A percentile compares a stretch with the other conserved stretches of the same genome.
phyloP scores from a whole-genome alignment of 2,797 vertebrate species.

The Hapalemur alaotrensis region DNA sequence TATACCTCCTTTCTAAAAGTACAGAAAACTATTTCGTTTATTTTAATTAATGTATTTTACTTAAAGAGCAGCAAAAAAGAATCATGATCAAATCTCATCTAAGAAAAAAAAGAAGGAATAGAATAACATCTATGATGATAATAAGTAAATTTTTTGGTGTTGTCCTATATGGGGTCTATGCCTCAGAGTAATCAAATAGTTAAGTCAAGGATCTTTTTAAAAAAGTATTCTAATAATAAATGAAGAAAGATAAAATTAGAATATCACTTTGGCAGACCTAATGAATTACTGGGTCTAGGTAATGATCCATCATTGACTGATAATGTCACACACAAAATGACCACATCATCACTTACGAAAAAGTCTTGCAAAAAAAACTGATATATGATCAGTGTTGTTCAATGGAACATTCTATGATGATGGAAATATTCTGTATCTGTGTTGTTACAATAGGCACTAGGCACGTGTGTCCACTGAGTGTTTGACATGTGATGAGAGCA shows the following conservation, averaged over 20 bases:
- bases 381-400: not conserved
- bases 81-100: not conserved
- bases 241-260: not conserved
- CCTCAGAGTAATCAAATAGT: not conserved
- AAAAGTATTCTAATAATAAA: not conserved
- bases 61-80: not conserved
- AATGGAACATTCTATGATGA: not conserved
- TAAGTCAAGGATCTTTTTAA: not conserved
- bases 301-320: not conserved
- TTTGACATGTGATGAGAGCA: not conserved
- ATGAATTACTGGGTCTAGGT: not conserved
- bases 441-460: not conserved
- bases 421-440: not conserved
- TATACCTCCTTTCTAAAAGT: not conserved
- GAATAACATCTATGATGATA: not conserved
- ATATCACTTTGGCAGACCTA: not conserved
- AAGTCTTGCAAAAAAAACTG: not conserved
- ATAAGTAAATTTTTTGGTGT: not conserved
- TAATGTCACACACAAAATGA: not conserved
- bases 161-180: not conserved
- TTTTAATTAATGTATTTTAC: not conserved
- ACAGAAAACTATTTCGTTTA: not conserved
- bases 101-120: not conserved
- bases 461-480: not conserved
- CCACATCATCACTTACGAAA: not conserved